phyloP scores from a whole-genome alignment of 2,888 invertebrate species.

The Eupithecia exiguata region DNA sequence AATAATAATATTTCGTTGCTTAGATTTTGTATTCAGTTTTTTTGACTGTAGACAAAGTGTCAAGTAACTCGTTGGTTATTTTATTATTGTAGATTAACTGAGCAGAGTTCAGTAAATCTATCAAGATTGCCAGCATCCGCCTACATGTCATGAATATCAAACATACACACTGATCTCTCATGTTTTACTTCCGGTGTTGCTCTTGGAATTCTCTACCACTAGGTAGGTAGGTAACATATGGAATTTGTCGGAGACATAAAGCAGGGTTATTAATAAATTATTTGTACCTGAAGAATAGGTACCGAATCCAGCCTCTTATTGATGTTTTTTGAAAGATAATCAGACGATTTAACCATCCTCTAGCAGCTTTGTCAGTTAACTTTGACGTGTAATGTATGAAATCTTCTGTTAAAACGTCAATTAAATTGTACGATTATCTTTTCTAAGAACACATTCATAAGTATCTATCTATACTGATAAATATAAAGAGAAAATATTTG shows the following conservation, averaged over 20 bases:
- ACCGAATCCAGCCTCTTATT: background rate
- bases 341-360: background rate
- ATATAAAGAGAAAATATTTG: no score
- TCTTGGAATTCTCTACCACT: background rate
- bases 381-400: background rate
- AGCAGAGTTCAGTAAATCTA: constrained; percentile 48
- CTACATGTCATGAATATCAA: constrained; percentile 38
- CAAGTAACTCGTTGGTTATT: background rate
- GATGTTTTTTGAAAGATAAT: background rate
- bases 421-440: background rate
- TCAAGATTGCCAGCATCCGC: constrained; percentile 64
- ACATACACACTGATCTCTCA: background rate
- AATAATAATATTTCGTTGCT: background rate
- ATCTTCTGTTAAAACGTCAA: background rate
- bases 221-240: background rate
- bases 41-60: background rate
- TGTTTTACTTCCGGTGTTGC: background rate
- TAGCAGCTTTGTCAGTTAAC: background rate
- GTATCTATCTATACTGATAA: no score
- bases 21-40: background rate
- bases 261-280: background rate
- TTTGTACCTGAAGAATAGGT: background rate
- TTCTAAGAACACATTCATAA: no score
- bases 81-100: constrained; percentile 25
- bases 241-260: background rate